phyloP scores from a whole-genome alignment of 2,888 invertebrate species.

The Girardia tigrina region DNA sequence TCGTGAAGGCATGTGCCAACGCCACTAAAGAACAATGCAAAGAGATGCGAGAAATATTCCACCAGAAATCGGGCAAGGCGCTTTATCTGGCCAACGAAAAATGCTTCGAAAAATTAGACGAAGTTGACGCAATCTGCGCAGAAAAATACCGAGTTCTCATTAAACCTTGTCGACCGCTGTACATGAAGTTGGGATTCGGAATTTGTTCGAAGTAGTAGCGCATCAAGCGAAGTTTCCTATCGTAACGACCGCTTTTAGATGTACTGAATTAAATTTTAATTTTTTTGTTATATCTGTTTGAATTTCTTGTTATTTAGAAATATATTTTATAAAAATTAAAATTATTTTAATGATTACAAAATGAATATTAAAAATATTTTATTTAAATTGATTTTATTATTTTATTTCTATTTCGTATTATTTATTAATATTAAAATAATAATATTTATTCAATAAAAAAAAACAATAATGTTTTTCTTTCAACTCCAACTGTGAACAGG shows the following conservation, averaged over 20 bases:
- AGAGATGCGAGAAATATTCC: not conserved
- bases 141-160: not conserved
- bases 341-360: no score
- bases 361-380: no score
- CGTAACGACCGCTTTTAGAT: not conserved
- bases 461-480: no score
- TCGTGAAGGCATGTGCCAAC: not conserved
- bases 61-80: not conserved
- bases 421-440: no score
- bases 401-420: no score
- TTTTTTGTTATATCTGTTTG: no score
- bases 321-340: no score
- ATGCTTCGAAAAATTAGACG: not conserved
- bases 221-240: not conserved
- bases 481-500: no score
- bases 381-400: no score
- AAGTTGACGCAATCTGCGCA: not conserved
- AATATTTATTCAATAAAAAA: no score
- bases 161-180: not conserved
- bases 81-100: constrained; percentile 1
- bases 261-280: not conserved
- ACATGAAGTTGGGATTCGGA: constrained; percentile 1
- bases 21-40: not conserved
- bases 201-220: not conserved
- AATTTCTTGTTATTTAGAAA: no score